Evolutionary conservation across 2,888 invertebrate genomes (phyloP), one percentile per base, ranked within the genome.

Genomic region (Odontocolon sp.): DNA sequence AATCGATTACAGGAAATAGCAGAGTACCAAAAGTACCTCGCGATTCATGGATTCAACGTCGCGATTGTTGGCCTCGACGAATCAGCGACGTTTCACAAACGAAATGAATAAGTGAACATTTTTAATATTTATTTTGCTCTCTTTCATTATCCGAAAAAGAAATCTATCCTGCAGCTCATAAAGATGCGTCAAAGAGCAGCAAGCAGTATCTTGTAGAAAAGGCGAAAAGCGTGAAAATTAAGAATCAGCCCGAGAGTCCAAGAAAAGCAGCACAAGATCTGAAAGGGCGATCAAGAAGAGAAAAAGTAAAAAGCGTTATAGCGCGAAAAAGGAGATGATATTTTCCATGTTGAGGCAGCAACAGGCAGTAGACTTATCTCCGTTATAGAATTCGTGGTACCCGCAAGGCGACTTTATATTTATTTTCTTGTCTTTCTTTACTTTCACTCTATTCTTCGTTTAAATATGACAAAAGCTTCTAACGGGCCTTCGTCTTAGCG

Each of bases 1-100:
- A 88, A 88, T 88, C 88, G 86, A 86, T 86, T 85, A 81, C 84
- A 85, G 87, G 87, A 88, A 88, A 88, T 87, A 84, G 86, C 78
- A 81, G 79, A 83, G 82, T 77, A 81, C 68, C 70, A 56, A 45
- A 64, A 47, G 18, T 54, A 61, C 64, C 64, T 59, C 45, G 42
- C 59, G 26, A 2, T 36, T 21, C 33, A 36, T 28, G 26, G 28
- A 45, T 61, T 61, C 40, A 31, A 36, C 33, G 54, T 76, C 76
- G 31, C 50, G 6, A 28, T 61, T 6, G 54, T n/a, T 47, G 54
- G 36, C 28, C 33, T 40, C 66, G 31, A 56, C 47, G 21, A 36
- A 8, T 47, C 40, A 40, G 54, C n/a, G n/a, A n/a, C n/a, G n/a
- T n/a, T n/a, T n/a, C n/a, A n/a, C n/a, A n/a, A n/a, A n/a, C n/a